Base-by-base conservation (phyloP, 1,140 invertebrate species). In the Theocolax elegans region DNA sequence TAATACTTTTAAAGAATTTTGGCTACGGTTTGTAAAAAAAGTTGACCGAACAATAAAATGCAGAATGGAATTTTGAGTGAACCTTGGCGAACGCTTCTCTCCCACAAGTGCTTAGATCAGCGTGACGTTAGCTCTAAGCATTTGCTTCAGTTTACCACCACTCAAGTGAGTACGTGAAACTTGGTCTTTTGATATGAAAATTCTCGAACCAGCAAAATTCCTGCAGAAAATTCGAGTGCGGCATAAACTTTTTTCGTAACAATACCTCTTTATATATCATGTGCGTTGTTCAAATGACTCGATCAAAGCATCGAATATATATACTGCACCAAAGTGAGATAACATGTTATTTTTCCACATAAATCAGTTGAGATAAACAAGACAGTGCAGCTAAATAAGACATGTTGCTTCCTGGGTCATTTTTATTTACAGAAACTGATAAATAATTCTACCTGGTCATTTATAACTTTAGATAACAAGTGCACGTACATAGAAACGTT, bases 81-180 rank as follows among this genome's bases (percentile, higher is more conserved):
- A 29, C 19, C 25, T 23, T 13, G 8, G n/a, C 25, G 53, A 64
- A 64, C 35, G 35, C 31, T 64, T 53, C 10, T 53, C 31, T 64
- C 12, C 29, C 19, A n/a, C 31, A 64, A 53, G 38, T 56, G 63
- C 51, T 35, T n/a, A 64, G 46, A 64, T 64, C 46, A 51, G 62
- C 62, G 12, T 19, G 46, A 64, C 23, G 21, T 23, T 25, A 27
- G 46, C 29, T 35, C 19, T 64, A 15, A 54, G n/a, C 48, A 23
- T 63, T 63, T 62, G n/a, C 38, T 51, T 29, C 51, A 17, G 35
- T 54, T 54, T 42, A 53, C 35, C 48, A 23, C 35, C 63, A 65
- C 35, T 65, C 49, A 21, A 65, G 35, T 21, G 27, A 67, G 25
- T 56, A 58, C 27, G 31, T 51, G 65, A 49, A 51, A 40, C 42